Evolutionary conservation across 92 coral and sea anemone species (phyloP).

Genomic region (Hydrozoanthus gracilis): DNA sequence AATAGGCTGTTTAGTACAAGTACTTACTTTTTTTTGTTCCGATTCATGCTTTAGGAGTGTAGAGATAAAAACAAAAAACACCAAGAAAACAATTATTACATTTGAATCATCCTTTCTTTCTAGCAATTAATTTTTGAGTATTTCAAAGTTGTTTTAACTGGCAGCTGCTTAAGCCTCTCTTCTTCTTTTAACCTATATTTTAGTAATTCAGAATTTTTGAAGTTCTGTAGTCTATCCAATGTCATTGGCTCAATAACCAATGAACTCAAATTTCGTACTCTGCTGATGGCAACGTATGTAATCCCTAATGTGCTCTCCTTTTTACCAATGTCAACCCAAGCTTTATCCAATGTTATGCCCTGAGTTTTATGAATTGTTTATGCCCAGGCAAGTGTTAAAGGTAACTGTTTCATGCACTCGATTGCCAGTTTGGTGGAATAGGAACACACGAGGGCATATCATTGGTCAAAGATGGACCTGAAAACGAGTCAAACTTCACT

Average conservation of each 20-base stretch:
- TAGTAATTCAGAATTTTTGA: conserved; percentile 19
- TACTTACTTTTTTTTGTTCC: conserved; percentile 44
- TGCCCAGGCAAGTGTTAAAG: conserved; percentile 69
- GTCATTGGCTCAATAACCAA: conserved; percentile 57
- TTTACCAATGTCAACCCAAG: conserved; percentile 71
- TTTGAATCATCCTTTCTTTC: conserved; percentile 45
- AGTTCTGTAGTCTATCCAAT: conserved; percentile 45
- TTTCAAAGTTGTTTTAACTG: conserved; percentile 42
- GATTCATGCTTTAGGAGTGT: conserved; percentile 40
- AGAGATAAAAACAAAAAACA: conserved; percentile 43
- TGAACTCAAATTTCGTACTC: conserved; percentile 52
- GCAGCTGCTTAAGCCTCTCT: conserved; percentile 35
- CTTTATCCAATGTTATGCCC: conserved; percentile 66
- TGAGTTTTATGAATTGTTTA: conserved; percentile 64
- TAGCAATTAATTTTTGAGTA: conserved; percentile 40
- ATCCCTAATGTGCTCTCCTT: conserved; percentile 64
- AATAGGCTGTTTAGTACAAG: conserved; percentile 39
- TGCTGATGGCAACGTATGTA: conserved; percentile 66
- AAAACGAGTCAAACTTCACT: conserved; percentile 28
- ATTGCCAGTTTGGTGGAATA: conserved; percentile 49
- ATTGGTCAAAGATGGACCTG: conserved; percentile 35
- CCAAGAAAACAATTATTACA: conserved; percentile 39
- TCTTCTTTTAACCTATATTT: conserved; percentile 34
- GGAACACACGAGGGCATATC: conserved; percentile 41
- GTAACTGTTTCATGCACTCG: conserved; percentile 66